Percentiles rank a stretch among this genome's conserved stretches.
These are phyloP conservation scores for Pimephales promelas DNA, from an alignment of 2,113 vertebrate genomes.

Conservation along the genomic window DNA sequence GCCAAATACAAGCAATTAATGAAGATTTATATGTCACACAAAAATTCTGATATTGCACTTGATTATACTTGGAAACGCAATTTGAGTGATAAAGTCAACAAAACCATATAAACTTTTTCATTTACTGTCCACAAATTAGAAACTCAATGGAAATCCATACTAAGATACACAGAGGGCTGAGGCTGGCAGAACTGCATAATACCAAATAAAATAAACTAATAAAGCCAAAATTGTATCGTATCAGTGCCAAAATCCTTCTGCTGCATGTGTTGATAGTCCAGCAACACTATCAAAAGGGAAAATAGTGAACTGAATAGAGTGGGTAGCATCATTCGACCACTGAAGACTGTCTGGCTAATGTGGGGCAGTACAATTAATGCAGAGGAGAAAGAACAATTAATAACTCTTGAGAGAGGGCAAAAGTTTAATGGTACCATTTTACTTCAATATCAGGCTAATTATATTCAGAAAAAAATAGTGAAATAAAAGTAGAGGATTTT, in stretches of 20 bases:
- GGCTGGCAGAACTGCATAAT: constrained; percentile 3
- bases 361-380: constrained; percentile 15
- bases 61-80: too few species aligned
- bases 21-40: too few species aligned
- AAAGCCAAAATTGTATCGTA: constrained; percentile 5
- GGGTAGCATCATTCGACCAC: constrained; percentile 8
- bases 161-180: background rate
- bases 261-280: background rate
- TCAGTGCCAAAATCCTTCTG: background rate
- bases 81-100: background rate
- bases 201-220: background rate
- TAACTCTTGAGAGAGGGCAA: constrained; percentile 30
- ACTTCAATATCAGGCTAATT: constrained; percentile 30
- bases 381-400: constrained; percentile 18
- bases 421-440: constrained; percentile 44
- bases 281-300: constrained; percentile 11
- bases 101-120: background rate
- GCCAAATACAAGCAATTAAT: too few species aligned
- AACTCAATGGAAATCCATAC: background rate
- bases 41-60: too few species aligned
- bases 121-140: constrained; percentile 29
- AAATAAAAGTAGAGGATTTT: constrained; percentile 26
- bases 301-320: constrained; percentile 28
- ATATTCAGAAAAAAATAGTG: constrained; percentile 7
- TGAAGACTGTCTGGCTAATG: constrained; percentile 15